phyloP scores from a whole-genome alignment of 2,888 invertebrate species.

The Heliconius hortense region DNA sequence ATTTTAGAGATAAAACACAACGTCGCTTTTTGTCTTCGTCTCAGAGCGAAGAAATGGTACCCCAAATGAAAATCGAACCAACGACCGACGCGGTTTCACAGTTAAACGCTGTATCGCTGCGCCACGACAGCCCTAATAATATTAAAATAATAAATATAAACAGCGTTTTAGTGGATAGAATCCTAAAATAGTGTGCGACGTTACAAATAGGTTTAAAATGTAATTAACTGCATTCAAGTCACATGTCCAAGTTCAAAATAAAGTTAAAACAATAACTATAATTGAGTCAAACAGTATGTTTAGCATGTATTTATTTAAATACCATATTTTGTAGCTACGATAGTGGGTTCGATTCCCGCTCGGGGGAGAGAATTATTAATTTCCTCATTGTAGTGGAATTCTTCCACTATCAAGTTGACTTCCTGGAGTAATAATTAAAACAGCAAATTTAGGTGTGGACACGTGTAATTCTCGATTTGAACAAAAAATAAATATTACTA shows the following conservation, averaged over 20 bases:
- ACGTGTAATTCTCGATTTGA: too few species aligned
- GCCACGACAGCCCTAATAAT: background rate
- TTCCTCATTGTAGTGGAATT: too few species aligned
- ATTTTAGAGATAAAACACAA: too few species aligned
- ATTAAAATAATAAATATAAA: background rate
- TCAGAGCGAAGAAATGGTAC: too few species aligned
- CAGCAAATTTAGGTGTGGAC: too few species aligned
- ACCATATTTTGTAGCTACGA: background rate
- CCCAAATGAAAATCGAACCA: too few species aligned
- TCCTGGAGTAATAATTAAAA: too few species aligned
- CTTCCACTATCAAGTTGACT: too few species aligned
- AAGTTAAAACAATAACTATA: constrained; percentile 3
- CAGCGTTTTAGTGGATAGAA: background rate
- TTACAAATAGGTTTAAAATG: constrained; percentile 32
- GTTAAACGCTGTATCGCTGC: background rate
- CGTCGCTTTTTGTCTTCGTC: too few species aligned
- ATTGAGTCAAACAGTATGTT: background rate
- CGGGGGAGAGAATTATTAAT: background rate
- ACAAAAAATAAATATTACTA: too few species aligned
- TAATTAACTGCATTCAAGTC: constrained; percentile 32
- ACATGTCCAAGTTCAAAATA: constrained; percentile 18
- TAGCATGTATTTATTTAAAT: background rate
- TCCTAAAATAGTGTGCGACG: constrained; percentile 10
- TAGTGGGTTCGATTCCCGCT: background rate
- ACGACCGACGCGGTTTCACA: too few species aligned